A percentile compares a stretch with the other conserved stretches of the same genome.
phyloP scores from a whole-genome alignment of 2,888 invertebrate species.

The Bhutanitis thaidina region DNA sequence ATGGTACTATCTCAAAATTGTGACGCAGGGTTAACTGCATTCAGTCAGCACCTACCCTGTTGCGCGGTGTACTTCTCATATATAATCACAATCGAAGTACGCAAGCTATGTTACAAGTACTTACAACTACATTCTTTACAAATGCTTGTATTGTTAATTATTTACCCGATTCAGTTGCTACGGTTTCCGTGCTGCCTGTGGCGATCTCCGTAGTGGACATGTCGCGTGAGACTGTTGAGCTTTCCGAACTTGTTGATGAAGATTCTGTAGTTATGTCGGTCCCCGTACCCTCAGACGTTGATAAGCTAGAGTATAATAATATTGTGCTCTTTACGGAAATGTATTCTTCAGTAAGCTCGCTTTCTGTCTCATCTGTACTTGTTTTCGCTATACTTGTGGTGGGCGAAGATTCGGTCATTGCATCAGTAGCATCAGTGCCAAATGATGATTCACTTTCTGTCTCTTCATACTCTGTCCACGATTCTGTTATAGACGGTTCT shows the following conservation, averaged over 20 bases:
- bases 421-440: slow-evolving; percentile 1
- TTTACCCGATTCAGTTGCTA: slow-evolving; percentile 5
- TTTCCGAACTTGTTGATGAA: neutral
- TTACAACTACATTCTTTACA: too few relatives aligned
- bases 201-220: slow-evolving; percentile 1
- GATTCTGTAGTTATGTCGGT: neutral
- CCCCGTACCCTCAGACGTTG: neutral
- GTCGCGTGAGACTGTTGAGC: neutral
- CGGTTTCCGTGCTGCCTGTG: slow-evolving; percentile 4
- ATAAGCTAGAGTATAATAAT: neutral
- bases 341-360: slow-evolving; percentile 8
- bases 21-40: too few relatives aligned
- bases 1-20: too few relatives aligned
- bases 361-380: slow-evolving; percentile 10
- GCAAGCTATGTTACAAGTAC: too few relatives aligned
- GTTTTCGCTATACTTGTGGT: slow-evolving; percentile 18
- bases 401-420: slow-evolving; percentile 8
- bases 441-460: neutral
- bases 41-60: too few relatives aligned
- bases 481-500: slow-evolving; percentile 1
- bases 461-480: too few relatives aligned
- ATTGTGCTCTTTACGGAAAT: neutral
- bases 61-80: too few relatives aligned
- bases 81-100: too few relatives aligned
- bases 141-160: too few relatives aligned